Base-by-base conservation (phyloP, 2,797 vertebrate genomes). In the Leptodactylus fallax region DNA sequence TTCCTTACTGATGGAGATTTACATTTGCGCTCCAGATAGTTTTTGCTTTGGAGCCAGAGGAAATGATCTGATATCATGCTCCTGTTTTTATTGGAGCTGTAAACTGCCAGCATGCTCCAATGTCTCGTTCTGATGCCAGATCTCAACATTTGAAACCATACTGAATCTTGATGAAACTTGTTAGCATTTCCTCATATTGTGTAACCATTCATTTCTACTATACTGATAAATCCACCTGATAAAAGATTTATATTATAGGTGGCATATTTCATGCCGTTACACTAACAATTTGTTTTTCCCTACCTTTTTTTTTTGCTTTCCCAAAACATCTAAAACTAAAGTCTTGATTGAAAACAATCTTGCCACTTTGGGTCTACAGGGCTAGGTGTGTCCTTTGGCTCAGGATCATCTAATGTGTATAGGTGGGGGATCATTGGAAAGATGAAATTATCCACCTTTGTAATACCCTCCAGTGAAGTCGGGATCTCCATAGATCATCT, bases 71-170 rank as follows among this genome's bases (percentile, higher is more conserved):
- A 89, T 83, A 86, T 86, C 80, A 61, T 19, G 51, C 79, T 86
- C 72, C 58, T 89, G 84, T 86, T 89, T 86, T 82, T 78, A 23
- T 86, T 89, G 87, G 87, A 85, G 51, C 12, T 58, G 78, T 27
- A 23, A 76, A 82, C 69, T 86, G 88, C 72, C 84, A 86, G 61
- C 60, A 78, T 82, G 51, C 60, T 89, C 74, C 87, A 86, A 71
- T 83, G 79, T 89, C 84, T 89, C 88, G 45, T 89, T 86, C 67
- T 82, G n/a, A n/a, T 83, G 84, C 84, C 87, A 88, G 51, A 74
- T 60, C 77, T 53, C 67, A 88, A 74, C 49, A 10, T 74, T 55
- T 45, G 17, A 85, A 84, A 53, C 56, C 63, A 79, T 16, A 16
- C 12, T 27, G 53, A 88, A 81, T 85, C 69, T 80, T 61, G 82